Conservation (phyloP, 1,140 invertebrate species). For the Whitmania pigra region DNA sequence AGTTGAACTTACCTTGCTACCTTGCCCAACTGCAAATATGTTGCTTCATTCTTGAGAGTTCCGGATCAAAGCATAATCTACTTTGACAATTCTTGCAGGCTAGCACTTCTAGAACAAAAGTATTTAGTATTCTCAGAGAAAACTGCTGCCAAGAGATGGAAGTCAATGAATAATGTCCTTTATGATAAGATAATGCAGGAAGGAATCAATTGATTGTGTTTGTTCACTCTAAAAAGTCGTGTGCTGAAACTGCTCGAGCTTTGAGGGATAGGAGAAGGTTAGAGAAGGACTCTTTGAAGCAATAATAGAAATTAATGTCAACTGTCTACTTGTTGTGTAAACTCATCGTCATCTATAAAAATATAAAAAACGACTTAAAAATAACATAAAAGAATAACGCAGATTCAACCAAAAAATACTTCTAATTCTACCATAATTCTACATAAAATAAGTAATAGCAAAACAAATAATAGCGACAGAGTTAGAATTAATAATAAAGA, state of each 20-base stretch:
- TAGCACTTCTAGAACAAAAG: conserved; percentile 92
- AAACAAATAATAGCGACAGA: no score
- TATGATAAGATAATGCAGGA: conserved; percentile 98
- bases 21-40: conserved; percentile 93
- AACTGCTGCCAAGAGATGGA: conserved; percentile 91
- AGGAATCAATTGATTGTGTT: conserved; percentile 93
- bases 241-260: conserved; percentile 86
- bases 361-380: no score
- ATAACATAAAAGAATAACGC: no score
- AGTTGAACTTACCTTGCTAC: conserved; percentile 91
- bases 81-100: conserved; percentile 93
- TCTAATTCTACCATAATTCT: no score
- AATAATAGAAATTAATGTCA: no score
- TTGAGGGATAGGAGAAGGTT: conserved; percentile 92
- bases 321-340: no score
- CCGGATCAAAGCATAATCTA: conserved; percentile 75
- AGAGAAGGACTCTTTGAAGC: conserved; percentile 88
- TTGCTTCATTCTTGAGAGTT: conserved; percentile 83
- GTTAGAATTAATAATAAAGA: no score
- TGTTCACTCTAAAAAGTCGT: conserved; percentile 97
- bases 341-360: no score
- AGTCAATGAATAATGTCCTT: conserved; percentile 98
- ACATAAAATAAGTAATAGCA: no score
- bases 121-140: conserved; percentile 99
- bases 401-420: no score